Percentiles rank a stretch among this genome's conserved stretches.
These are phyloP conservation scores for Blastomussa wellsi DNA, from an alignment of 92 coral and sea anemone species.

Conservation along the genomic window DNA sequence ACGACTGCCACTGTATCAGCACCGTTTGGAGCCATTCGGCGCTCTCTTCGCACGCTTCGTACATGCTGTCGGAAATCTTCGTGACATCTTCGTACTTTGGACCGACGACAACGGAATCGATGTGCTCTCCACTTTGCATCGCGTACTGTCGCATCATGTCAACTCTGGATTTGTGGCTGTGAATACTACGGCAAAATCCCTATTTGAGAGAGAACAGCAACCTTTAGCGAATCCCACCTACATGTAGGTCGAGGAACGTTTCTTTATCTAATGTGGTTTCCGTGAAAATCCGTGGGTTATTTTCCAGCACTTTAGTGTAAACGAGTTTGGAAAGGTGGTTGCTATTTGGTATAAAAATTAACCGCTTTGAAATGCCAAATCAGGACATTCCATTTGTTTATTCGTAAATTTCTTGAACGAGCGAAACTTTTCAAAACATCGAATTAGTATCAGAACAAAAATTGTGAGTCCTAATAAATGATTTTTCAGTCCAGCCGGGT, in stretches of 20 bases:
- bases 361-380: too few relatives aligned
- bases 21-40: slow-evolving; percentile 79
- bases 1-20: slow-evolving; percentile 89
- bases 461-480: background rate
- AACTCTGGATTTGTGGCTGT: slow-evolving; percentile 73
- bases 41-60: slow-evolving; percentile 81
- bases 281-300: too few relatives aligned
- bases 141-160: slow-evolving; percentile 79
- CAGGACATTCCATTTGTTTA: background rate
- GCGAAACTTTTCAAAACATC: background rate
- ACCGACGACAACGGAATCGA: slow-evolving; percentile 48
- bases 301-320: too few relatives aligned
- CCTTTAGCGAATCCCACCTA: too few relatives aligned
- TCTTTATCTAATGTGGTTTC: too few relatives aligned
- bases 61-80: slow-evolving; percentile 86
- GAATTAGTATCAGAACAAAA: background rate
- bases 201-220: slow-evolving; percentile 6
- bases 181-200: slow-evolving; percentile 74
- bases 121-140: slow-evolving; percentile 53
- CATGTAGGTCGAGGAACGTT: too few relatives aligned
- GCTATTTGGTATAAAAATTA: too few relatives aligned
- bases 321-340: too few relatives aligned
- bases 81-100: slow-evolving; percentile 68
- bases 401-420: background rate
- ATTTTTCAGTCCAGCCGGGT: too few relatives aligned